Base-by-base conservation (phyloP, 2,113 vertebrate genomes). In the Natator depressus region DNA sequence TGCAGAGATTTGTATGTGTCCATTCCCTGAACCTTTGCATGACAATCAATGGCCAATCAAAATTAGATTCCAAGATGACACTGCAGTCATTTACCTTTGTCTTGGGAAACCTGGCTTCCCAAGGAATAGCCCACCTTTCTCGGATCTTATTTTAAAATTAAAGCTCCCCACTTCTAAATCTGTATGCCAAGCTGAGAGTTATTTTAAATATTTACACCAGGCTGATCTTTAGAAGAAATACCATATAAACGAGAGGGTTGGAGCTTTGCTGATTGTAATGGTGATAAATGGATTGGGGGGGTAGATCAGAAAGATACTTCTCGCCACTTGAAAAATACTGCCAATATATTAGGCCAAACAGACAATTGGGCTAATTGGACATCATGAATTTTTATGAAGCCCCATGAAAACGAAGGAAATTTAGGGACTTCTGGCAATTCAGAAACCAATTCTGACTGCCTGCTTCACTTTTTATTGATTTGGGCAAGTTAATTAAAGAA, bases 321-420 rank as follows among this genome's bases (percentile, higher is more conserved):
- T 59, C 10, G 62, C 59, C 72, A 80, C 6, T 85, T 84, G 14
- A 53, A 90, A 93, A 91, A 88, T 31, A 84, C 7, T 81, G 47
- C 75, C 92, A 94, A 94, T 46, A 53, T 42, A 72, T 89, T 84
- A 84, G 38, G 17, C 0, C 27, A 35, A 55, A 84, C 51, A 86
- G 57, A 83, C 27, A 87, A 31, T 0, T 59, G 50, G 50, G 55
- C 50, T 87, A 93, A 88, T 42, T n/a, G 72, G 19, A 81, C 6
- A 57, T 89, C 62, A 35, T 72, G 14, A 80, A 87, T 85, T 93
- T 92, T 94, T 89, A 94, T 85, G 13, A 82, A 62, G 29, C 42
- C 31, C 47, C 84, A 88, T 27, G 46, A 90, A 95, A 93, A 84
- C 20, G 85, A 91, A 78, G 85, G 83, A 46, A 42, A 93, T 94